Evolutionary conservation across 2,888 invertebrate genomes (phyloP), one percentile per base, ranked within the genome.

Genomic region (Eupithecia abbreviata): DNA sequence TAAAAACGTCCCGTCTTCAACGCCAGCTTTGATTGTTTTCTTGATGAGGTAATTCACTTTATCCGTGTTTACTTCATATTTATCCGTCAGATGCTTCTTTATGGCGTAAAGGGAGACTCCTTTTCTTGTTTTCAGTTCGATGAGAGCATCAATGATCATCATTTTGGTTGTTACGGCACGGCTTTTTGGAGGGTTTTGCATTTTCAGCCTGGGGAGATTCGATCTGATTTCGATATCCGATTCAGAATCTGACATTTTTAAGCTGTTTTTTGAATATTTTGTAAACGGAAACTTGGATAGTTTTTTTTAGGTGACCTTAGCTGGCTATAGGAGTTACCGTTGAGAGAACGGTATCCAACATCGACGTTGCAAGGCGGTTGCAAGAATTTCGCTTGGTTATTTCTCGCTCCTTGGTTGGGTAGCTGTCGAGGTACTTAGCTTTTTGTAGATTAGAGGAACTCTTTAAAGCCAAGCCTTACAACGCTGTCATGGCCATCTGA

Each of bases 71-170:
- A 91, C 89, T 0, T 86, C 79, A 75, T 88, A 90, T 74, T 88
- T 92, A 30, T 88, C 90, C 2, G 86, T 84, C 6, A 94, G 83
- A 49, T 88, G 90, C 58, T 93, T 94, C 79, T 94, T 94, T 2
- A 94, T 91, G 0, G 94, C 94, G 62, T 93, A 85, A 0, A 93
- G 65, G 0, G 94, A 94, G 0, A 90, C 90, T 0, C 94, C 94
- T 83, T 94, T 94, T 58, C 93, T 83, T 0, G 77, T 85, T 18
- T 90, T 90, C 0, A 93, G 78, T 2, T 90, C 91, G 0, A 58
- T 82, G 0, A 94, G 79, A 0, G 94, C 92, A 72, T 92, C 84
- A 2, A 85, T 82, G 0, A 94, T 86, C 94, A 94, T 94, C 0
- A 83, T 77, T 79, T 91, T 94, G 0, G 92, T 93, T 0, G 87